Percentiles rank a stretch among this genome's conserved stretches.
Evolutionary conservation across 2,797 vertebrate genomes (phyloP).

Genomic region (Esox masquinongy): DNA sequence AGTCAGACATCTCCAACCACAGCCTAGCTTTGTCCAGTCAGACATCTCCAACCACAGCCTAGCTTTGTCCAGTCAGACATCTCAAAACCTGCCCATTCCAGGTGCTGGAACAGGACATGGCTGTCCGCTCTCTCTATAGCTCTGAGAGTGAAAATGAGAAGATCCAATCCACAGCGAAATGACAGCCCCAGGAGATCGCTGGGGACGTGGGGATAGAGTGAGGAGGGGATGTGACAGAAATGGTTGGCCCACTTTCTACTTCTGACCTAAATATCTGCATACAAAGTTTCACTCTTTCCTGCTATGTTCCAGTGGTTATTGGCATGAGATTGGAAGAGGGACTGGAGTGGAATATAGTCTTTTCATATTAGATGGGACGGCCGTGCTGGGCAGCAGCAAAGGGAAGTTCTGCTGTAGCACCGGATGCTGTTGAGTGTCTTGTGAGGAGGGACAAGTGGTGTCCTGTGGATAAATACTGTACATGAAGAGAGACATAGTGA

Average conservation of each 20-base stretch:
- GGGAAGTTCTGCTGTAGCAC: background rate
- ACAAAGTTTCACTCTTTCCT: background rate
- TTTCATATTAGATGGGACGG: background rate
- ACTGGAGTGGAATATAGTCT: background rate
- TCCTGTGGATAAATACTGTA: background rate
- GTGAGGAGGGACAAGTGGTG: background rate
- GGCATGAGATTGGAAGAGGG: background rate
- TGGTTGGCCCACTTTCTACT: conserved; percentile 26
- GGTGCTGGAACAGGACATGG: too few relatives aligned
- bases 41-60: background rate
- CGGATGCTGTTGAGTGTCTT: background rate
- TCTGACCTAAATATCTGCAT: conserved; percentile 40
- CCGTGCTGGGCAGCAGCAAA: background rate
- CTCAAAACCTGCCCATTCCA: background rate
- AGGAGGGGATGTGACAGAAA: background rate
- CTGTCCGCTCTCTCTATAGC: too few relatives aligned
- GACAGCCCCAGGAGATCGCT: background rate
- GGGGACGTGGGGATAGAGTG: background rate
- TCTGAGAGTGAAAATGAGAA: background rate
- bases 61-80: background rate
- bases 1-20: background rate
- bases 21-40: background rate
- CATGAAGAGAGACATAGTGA: background rate
- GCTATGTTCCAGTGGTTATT: background rate
- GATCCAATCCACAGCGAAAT: background rate